phyloP scores from a whole-genome alignment of 2,113 vertebrate species.

The Callocephalon fimbriatum region DNA sequence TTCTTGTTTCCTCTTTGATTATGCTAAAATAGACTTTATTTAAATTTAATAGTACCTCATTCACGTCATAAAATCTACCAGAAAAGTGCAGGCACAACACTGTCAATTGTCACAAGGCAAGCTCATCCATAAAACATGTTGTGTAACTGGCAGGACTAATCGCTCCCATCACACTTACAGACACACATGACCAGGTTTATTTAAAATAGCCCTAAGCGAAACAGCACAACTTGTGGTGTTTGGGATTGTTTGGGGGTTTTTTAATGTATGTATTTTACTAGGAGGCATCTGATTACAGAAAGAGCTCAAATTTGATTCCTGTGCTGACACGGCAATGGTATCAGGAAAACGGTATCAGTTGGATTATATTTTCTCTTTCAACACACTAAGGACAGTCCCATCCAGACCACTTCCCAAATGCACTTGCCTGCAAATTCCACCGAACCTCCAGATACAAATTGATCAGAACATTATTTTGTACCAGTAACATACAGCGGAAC shows the following conservation, averaged over 20 bases:
- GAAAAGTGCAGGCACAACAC: background rate
- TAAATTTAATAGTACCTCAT: background rate
- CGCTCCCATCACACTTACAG: background rate
- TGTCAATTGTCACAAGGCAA: slow-evolving; percentile 6
- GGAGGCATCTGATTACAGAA: background rate
- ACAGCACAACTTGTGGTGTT: background rate
- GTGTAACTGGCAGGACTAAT: slow-evolving; percentile 20
- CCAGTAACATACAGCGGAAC: background rate
- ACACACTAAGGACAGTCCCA: background rate
- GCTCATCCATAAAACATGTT: background rate
- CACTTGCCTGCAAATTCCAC: background rate
- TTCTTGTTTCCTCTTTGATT: background rate
- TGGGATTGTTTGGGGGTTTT: background rate
- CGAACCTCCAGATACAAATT: rapidly evolving
- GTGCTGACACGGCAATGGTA: background rate
- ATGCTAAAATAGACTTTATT: background rate
- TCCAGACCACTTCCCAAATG: background rate
- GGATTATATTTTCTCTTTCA: background rate
- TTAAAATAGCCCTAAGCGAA: background rate
- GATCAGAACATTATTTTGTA: background rate
- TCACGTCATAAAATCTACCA: background rate
- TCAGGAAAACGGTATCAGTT: background rate
- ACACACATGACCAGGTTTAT: slow-evolving; percentile 39
- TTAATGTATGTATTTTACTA: background rate
- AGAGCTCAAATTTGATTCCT: background rate